Evolutionary conservation across 2,888 invertebrate species (phyloP), one percentile per base, ranked within the genome.

Genomic region (Glaucopsyche alexis): DNA sequence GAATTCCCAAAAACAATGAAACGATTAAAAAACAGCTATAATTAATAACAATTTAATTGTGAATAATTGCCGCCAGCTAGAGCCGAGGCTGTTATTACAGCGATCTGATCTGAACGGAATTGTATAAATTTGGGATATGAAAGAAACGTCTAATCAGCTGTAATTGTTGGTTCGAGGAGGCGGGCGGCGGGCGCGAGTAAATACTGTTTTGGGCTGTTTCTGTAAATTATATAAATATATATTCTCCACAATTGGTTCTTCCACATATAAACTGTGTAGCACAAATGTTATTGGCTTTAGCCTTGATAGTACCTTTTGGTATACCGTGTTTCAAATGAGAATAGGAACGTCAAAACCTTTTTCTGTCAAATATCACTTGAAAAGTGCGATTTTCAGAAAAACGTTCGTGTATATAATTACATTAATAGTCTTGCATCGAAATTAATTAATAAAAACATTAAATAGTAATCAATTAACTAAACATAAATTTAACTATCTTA

Each of bases 41-140:
- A 88, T 89, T 85, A 87, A 86, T 85, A 84, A 79, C 82, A 82
- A 86, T 87, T 88, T 87, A 86, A 83, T 85, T 82, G 83, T 85
- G 84, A 85, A 86, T 82, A 84, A 86, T 85, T 84, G 83, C 81
- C 81, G 16, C 49, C 66, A 29, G 16, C 29, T 72, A 50, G 86
- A 85, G 82, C 82, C 79, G 78, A 81, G 29, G 42, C 86, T 88
- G 81, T 88, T 85, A 89, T 88, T 88, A 88, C 80, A 79, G 80
- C 83, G 87, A 88, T 87, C 83, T 79, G 84, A 89, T 89, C 88
- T 84, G 83, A 86, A 84, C 84, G 81, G 78, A 86, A 89, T 89
- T 90, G 90, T 89, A 87, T 88, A 87, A 87, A 90, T 88, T 87
- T 85, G 83, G 83, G 80, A 83, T 81, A 80, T 78, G 86, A 85